Conservation (phyloP, 2,113 vertebrate genomes). For the Cololabis saira region DNA sequence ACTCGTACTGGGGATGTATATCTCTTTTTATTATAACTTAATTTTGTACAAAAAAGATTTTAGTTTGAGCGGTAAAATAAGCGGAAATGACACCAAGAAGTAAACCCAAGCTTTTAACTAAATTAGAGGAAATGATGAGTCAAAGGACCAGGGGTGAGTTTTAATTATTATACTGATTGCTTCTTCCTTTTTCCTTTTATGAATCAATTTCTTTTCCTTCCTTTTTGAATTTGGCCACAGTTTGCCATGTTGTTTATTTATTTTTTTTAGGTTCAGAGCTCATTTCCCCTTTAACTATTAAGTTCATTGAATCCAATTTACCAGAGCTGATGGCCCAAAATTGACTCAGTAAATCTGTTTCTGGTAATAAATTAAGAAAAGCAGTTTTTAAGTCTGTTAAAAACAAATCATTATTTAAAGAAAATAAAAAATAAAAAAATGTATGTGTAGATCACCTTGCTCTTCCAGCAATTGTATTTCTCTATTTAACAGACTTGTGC, state of each 20-base stretch:
- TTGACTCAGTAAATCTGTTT: too few species aligned
- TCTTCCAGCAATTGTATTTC: too few species aligned
- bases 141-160: neutral
- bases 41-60: too few species aligned
- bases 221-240: neutral
- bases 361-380: neutral
- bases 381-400: neutral
- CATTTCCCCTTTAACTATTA: too few species aligned
- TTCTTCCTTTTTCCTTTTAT: neutral
- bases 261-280: neutral
- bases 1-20: conserved; percentile 34
- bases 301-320: too few species aligned
- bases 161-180: neutral
- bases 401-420: neutral
- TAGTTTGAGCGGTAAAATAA: neutral
- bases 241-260: neutral
- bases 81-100: neutral
- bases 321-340: too few species aligned
- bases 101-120: neutral
- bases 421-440: too few species aligned
- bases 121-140: neutral
- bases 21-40: neutral
- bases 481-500: too few species aligned
- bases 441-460: too few species aligned
- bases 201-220: neutral